Base-by-base conservation (phyloP, 2,797 vertebrate species). In the Esox masquinongy region DNA sequence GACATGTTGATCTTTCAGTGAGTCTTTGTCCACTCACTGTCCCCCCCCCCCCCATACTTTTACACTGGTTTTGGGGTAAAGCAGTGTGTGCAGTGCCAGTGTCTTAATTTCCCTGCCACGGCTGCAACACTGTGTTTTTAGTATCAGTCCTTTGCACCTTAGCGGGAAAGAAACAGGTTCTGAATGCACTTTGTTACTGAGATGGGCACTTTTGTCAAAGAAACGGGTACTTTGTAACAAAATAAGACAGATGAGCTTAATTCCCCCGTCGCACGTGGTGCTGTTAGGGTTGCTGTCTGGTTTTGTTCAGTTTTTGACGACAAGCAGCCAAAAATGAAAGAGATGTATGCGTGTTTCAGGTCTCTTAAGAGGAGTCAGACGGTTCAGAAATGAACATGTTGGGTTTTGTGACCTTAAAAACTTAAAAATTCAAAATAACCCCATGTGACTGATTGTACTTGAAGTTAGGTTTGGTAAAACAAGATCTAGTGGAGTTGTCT, bases 161-260 rank as follows among this genome's bases (percentile, higher is more conserved):
- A 84, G 88, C 87, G 80, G 83, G 87, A 88, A 83, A 87, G 82
- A 90, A 77, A 84, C 89, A 88, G 88, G 89, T 89, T 88, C 76
- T 85, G 83, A 91, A 91, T 88, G 93, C 94, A 95, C 93, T 94
- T 94, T 95, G 91, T 93, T 92, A 92, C 85, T 84, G 87, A 91
- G 87, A 89, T 88, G 88, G 92, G 88, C 90, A 92, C 92, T 94
- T 93, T 92, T 88, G 88, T 91, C 91, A 89, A 88, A 84, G 64
- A 95, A 94, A 94, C 93, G 92, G 93, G 93, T 94, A 94, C 93
- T 94, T 89, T 86, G 64, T 91, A 90, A 89, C 83, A 91, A 91
- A 87, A 81, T 80, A 84, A 83, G 81, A 85, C 75, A 84, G 90
- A 85, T 82, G 86, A 92, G 88, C 87, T 88, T 78, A 76, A 74